Evolutionary conservation across 2,113 vertebrate species (phyloP).

Genomic region (Haliaeetus leucogaster): DNA sequence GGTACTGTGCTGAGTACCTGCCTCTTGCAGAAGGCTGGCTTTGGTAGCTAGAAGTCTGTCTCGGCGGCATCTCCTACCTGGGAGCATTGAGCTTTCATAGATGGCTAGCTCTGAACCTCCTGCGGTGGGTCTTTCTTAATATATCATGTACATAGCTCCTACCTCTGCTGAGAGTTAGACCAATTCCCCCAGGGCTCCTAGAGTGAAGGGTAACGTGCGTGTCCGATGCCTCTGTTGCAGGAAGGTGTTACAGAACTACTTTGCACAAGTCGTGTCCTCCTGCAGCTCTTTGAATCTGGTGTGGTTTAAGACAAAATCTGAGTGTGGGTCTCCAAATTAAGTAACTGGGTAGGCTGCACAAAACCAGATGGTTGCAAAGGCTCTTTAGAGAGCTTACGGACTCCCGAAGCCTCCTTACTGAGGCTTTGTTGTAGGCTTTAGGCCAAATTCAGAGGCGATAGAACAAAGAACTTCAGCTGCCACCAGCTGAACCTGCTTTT

Average conservation of each 20-base stretch:
- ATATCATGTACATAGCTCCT: not conserved
- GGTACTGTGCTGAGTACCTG: not conserved
- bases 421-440: not conserved
- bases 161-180: not conserved
- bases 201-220: not conserved
- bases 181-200: not conserved
- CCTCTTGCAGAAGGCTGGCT: not conserved
- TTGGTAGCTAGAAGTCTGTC: not conserved
- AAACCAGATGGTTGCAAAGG: not conserved
- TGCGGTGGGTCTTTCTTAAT: not conserved
- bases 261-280: not conserved
- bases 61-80: not conserved
- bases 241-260: not conserved
- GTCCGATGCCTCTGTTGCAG: fast-evolving
- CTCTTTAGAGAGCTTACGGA: fast-evolving
- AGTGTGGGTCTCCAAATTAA: not conserved
- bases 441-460: fast-evolving
- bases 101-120: not conserved
- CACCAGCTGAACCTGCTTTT: not conserved
- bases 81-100: not conserved
- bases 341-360: not conserved
- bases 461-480: not conserved
- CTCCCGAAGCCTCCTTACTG: not conserved
- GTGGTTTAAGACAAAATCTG: not conserved
- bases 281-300: not conserved